These are phyloP conservation scores for Eurois occulta DNA, from an alignment of 2,888 invertebrate species.

Conservation along the genomic window DNA sequence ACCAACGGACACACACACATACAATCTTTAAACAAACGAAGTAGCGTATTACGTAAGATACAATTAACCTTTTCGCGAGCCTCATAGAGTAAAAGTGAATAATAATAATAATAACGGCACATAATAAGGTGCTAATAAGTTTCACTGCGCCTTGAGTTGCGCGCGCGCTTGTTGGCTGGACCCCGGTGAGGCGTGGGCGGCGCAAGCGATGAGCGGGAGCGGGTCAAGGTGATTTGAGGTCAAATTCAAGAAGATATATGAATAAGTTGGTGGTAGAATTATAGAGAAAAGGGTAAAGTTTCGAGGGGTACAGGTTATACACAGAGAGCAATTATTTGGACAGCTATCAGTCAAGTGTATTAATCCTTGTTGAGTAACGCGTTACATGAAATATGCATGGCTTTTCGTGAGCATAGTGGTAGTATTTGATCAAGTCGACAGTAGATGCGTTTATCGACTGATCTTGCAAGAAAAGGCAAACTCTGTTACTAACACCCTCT, in stretches of 20 bases:
- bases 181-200: slow-evolving; percentile 42
- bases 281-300: too few relatives aligned
- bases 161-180: slow-evolving; percentile 59
- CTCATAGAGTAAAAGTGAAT: slow-evolving; percentile 63
- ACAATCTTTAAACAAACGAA: not conserved
- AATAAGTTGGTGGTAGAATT: not conserved
- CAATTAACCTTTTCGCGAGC: slow-evolving; percentile 25
- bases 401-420: not conserved
- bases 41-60: slow-evolving; percentile 42
- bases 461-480: not conserved
- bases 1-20: not conserved
- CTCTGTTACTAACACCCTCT: not conserved
- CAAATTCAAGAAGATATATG: not conserved
- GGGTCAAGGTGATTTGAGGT: slow-evolving; percentile 10
- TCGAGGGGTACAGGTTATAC: not conserved
- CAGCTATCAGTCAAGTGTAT: not conserved
- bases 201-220: slow-evolving; percentile 37
- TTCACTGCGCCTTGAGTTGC: slow-evolving; percentile 68
- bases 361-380: not conserved
- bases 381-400: not conserved
- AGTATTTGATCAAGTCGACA: too few relatives aligned
- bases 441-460: not conserved
- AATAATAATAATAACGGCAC: slow-evolving; percentile 55
- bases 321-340: not conserved
- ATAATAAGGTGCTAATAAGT: slow-evolving; percentile 69